phyloP scores from a whole-genome alignment of 2,888 invertebrate genomes.

The Blastobasis lacticolella region DNA sequence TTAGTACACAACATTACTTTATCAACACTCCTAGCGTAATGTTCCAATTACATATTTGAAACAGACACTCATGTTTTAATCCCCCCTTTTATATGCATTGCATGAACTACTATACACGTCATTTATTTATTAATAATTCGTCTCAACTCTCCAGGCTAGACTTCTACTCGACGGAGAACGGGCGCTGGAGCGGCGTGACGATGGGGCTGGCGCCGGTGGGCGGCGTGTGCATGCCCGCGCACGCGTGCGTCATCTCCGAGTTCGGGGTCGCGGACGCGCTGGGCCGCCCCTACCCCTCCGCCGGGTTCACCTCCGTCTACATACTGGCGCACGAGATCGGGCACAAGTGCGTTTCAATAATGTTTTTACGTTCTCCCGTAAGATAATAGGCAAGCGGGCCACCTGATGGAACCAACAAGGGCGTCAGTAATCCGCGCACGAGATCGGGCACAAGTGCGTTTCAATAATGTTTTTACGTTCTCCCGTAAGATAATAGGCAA shows the following conservation, averaged over 20 bases:
- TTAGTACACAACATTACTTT: too few relatives aligned
- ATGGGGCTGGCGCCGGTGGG: conserved; percentile 89
- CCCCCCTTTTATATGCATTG: too few relatives aligned
- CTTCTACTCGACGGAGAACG: conserved; percentile 82
- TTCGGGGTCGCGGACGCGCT: conserved; percentile 81
- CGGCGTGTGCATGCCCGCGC: conserved; percentile 81
- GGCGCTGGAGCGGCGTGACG: conserved; percentile 80
- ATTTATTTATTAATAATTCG: too few relatives aligned
- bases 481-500: too few relatives aligned
- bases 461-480: too few relatives aligned
- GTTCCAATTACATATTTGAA: too few relatives aligned
- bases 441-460: too few relatives aligned
- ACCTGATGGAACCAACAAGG: too few relatives aligned
- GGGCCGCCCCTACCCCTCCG: conserved; percentile 86
- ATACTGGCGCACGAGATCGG: conserved; percentile 89
- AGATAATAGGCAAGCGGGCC: too few relatives aligned
- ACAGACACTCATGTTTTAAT: too few relatives aligned
- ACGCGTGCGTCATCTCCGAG: conserved; percentile 86
- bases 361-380: neutral
- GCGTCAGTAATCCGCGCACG: conserved; percentile 53
- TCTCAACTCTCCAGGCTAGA: conserved; percentile 81
- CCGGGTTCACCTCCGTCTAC: conserved; percentile 88
- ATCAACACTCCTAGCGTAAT: too few relatives aligned
- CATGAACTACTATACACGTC: too few relatives aligned
- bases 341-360: conserved; percentile 78